A percentile compares a stretch with the other conserved stretches of the same genome.
These are phyloP conservation scores for Mastomys coucha DNA, from an alignment of 2,113 vertebrate species.

Conservation along the genomic window DNA sequence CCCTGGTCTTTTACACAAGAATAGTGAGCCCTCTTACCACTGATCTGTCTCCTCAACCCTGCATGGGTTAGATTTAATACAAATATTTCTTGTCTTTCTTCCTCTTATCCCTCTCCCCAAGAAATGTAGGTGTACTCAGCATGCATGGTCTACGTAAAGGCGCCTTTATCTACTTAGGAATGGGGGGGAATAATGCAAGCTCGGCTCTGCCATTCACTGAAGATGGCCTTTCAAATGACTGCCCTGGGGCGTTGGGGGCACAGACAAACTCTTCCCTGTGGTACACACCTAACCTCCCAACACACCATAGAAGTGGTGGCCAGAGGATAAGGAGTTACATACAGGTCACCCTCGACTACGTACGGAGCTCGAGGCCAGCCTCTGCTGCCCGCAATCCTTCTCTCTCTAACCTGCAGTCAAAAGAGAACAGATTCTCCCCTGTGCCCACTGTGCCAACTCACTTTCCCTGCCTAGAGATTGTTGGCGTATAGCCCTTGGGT, in stretches of 20 bases:
- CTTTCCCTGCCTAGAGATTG: neutral
- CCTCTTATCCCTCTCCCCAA: neutral
- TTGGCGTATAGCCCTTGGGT: too few relatives aligned
- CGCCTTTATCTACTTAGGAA: neutral
- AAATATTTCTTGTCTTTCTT: neutral
- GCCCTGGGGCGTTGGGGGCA: neutral
- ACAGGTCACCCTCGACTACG: neutral
- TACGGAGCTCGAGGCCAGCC: neutral
- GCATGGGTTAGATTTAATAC: neutral
- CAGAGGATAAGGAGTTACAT: neutral
- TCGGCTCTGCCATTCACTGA: neutral
- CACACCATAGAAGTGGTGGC: neutral
- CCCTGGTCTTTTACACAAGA: neutral
- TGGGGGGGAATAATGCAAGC: neutral
- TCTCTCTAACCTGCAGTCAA: neutral
- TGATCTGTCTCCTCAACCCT: neutral
- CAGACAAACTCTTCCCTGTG: neutral
- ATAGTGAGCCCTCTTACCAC: neutral
- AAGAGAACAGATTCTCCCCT: neutral
- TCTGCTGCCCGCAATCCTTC: neutral
- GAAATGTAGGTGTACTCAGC: neutral
- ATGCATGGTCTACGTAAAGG: accelerated
- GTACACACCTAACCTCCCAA: neutral
- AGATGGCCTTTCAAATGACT: neutral
- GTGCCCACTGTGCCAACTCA: neutral